A percentile compares a stretch with the other conserved stretches of the same genome.
phyloP scores from a whole-genome alignment of 2,797 vertebrate species.

The Tolypeutes matacus region DNA sequence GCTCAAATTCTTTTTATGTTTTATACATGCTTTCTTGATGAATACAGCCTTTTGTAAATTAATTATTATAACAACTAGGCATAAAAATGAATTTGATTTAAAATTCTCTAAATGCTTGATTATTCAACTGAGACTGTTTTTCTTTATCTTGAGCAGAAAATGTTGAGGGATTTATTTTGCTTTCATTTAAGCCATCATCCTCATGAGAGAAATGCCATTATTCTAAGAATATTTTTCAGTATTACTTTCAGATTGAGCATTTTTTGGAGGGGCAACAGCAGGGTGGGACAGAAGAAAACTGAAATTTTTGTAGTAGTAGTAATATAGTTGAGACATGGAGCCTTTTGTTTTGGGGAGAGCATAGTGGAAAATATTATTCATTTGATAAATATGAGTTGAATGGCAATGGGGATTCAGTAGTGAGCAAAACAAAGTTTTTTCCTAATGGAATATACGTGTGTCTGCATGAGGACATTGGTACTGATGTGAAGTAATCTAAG shows the following conservation, averaged over 20 bases:
- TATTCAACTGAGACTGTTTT: neutral
- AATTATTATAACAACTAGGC: neutral
- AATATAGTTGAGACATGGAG: rapidly evolving
- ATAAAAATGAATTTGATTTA: neutral
- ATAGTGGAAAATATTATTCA: neutral
- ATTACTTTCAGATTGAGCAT: neutral
- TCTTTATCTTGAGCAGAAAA: neutral
- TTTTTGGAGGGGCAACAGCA: rapidly evolving
- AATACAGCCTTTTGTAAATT: neutral
- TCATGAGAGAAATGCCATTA: neutral
- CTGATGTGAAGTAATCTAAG: rapidly evolving
- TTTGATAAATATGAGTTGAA: neutral
- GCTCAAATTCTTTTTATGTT: neutral
- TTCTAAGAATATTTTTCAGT: neutral
- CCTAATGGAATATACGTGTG: rapidly evolving
- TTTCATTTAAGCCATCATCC: neutral
- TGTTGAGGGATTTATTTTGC: neutral
- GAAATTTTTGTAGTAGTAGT: neutral
- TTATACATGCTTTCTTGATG: neutral
- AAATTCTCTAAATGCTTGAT: neutral
- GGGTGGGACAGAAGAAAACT: neutral
- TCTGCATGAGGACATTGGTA: rapidly evolving
- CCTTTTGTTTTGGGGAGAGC: neutral
- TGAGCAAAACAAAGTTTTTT: neutral
- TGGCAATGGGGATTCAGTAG: too few relatives aligned